Base-by-base conservation (phyloP, 2,797 vertebrate genomes). In the Coregonus suidteri region DNA sequence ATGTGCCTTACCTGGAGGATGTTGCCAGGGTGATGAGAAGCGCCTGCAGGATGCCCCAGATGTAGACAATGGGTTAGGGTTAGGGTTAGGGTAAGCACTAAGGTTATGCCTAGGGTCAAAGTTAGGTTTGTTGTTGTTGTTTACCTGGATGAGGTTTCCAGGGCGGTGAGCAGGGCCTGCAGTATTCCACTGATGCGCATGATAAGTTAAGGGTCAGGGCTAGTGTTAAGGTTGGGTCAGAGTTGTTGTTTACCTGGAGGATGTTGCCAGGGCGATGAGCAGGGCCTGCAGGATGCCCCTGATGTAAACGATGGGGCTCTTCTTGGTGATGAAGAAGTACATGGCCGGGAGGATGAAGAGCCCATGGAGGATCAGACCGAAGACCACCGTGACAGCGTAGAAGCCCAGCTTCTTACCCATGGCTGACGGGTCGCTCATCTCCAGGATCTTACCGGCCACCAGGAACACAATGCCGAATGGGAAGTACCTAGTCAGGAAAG, bases 251-350 rank as follows among this genome's bases (percentile, higher is more conserved):
- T 94, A 97, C 96, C 97, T 99, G 91, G 97, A 99, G 51, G 97
- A 99, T 0, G 97, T 99, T 85, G 97, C 97, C 87, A 99, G 88
- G 0, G 97, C 96, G 6, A 99, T 98, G 80, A 99, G 97, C 90
- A 98, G 93, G 71, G 97, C 97, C 89, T 99, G 97, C 81, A 98
- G 93, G 80, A 98, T 94, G 20, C 97, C 97, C 3, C 97, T 93
- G 86, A 98, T 98, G 89, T 98, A 99, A 85, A 98, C 96, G 0
- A 99, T 96, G 77, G 97, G 97, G 76, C 97, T 99, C 90, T 98
- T 99, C 90, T 95, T 99, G 89, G 97, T 99, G 92, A 99, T 97
- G 85, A 97, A 95, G 93, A 98, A 97, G 87, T 98, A 99, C 93
- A 98, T 96, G 89, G 96, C 92, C 37, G 97, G 97, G 77, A 99